Evolutionary conservation across 2,888 invertebrate genomes (phyloP).

Genomic region (Folsomia candida): DNA sequence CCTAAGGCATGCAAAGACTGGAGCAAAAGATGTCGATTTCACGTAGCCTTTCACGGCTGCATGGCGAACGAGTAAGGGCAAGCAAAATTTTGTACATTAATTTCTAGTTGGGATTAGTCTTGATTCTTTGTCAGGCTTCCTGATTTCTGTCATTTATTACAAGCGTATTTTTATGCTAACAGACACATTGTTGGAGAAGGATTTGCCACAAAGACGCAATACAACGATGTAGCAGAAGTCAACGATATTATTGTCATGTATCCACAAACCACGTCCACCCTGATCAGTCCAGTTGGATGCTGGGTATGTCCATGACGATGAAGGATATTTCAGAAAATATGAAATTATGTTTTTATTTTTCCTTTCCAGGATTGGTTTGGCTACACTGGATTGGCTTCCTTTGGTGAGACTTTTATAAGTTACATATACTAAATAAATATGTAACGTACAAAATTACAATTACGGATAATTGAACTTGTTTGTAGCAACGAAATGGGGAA

Average conservation of each 20-base stretch:
- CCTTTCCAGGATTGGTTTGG: too few relatives aligned
- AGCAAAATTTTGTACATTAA: too few relatives aligned
- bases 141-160: too few relatives aligned
- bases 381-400: too few relatives aligned
- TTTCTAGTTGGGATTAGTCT: too few relatives aligned
- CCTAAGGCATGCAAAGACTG: constrained; percentile 1
- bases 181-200: neutral
- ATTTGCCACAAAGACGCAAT: neutral
- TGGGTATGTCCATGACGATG: constrained; percentile 1
- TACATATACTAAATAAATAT: neutral
- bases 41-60: constrained; percentile 12
- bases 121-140: too few relatives aligned
- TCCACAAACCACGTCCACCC: neutral
- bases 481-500: neutral
- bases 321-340: neutral
- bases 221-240: neutral
- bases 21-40: neutral
- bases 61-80: neutral
- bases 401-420: neutral
- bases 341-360: too few relatives aligned
- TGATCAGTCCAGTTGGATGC: neutral
- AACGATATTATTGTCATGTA: constrained; percentile 10
- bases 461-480: too few relatives aligned
- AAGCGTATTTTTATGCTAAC: too few relatives aligned
- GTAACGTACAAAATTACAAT: too few relatives aligned